phyloP scores from a whole-genome alignment of 2,797 vertebrate genomes.

The Sebastes kiyomatsui region DNA sequence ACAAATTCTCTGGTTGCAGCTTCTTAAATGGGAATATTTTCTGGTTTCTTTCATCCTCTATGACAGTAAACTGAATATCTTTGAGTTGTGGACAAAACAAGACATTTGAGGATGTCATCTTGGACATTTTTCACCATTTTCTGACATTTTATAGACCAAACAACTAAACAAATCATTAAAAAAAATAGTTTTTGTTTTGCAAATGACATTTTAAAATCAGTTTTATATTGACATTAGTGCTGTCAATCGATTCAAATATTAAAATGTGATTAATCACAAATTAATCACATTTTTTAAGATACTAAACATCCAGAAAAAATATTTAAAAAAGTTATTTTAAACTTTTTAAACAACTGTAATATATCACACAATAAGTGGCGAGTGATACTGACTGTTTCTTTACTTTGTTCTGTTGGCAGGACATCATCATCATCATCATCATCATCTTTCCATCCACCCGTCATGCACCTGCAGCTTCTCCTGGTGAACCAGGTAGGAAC shows the following conservation, averaged over 20 bases:
- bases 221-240: not conserved
- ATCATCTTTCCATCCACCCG: not conserved
- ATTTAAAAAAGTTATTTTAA: not conserved
- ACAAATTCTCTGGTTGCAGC: no score
- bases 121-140: no score
- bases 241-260: no score
- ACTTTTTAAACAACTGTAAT: not conserved
- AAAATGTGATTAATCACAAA: rapidly evolving
- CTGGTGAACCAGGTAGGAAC: conserved; percentile 56
- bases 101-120: no score
- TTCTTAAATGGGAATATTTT: no score
- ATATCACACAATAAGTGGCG: not conserved
- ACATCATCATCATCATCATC: not conserved
- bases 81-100: no score
- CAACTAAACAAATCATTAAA: not conserved
- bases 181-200: not conserved
- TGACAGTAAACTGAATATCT: no score
- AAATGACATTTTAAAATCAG: not conserved
- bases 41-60: no score
- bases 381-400: not conserved
- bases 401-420: not conserved
- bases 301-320: no score
- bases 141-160: no score
- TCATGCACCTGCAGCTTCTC: conserved; percentile 21
- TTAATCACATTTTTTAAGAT: no score